These are phyloP conservation scores for Ichneumon xanthorius DNA, from an alignment of 2,888 invertebrate species.

Conservation along the genomic window DNA sequence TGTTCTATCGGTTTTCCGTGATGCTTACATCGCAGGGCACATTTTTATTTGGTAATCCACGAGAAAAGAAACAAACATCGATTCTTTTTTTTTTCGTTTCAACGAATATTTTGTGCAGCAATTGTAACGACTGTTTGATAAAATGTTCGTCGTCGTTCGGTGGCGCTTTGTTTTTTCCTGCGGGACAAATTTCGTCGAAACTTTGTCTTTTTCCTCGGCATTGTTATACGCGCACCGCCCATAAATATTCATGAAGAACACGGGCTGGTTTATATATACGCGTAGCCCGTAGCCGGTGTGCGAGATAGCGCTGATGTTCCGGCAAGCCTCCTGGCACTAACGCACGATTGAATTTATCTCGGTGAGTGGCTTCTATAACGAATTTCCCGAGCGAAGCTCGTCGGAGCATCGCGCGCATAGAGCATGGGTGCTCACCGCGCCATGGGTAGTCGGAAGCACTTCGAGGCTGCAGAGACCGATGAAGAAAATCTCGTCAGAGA, in stretches of 20 bases:
- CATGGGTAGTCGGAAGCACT: neutral
- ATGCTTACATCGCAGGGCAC: neutral
- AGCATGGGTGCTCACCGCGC: neutral
- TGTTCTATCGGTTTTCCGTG: neutral
- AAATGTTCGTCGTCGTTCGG: neutral
- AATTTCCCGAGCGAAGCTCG: slow-evolving; percentile 41
- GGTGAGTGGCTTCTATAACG: slow-evolving; percentile 58
- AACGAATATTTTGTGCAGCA: neutral
- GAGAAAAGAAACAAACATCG: neutral
- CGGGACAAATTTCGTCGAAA: slow-evolving; percentile 28
- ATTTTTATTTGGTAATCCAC: slow-evolving; percentile 7
- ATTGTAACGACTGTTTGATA: neutral
- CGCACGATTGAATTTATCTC: slow-evolving; percentile 70
- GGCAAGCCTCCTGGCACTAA: slow-evolving; percentile 51
- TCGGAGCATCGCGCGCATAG: neutral
- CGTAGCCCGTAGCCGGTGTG: neutral
- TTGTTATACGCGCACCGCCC: slow-evolving; percentile 38
- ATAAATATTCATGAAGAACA: slow-evolving; percentile 68
- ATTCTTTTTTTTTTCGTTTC: neutral
- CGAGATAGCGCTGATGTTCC: slow-evolving; percentile 54
- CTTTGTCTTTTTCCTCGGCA: slow-evolving; percentile 44
- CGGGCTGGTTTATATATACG: neutral
- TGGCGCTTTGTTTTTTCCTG: neutral
- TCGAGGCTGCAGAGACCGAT: neutral
- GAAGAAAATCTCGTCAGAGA: slow-evolving; percentile 6